Evolutionary conservation across 2,888 invertebrate genomes (phyloP).

Genomic region (Aelia acuminata): DNA sequence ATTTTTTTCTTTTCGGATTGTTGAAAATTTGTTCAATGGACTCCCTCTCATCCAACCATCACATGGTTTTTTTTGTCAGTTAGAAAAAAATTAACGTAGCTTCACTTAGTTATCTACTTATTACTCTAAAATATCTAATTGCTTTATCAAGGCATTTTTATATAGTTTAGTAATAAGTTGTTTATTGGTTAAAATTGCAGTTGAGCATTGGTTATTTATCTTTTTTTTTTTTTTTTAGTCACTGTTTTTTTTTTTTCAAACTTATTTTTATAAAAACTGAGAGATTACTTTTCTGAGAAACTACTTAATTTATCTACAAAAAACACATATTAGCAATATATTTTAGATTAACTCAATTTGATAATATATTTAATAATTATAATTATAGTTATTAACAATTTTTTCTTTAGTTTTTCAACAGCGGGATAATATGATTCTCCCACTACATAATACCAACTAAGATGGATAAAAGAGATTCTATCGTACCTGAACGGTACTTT

Average conservation of each 20-base stretch:
- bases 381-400: conserved; percentile 1
- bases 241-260: not conserved
- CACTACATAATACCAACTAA: not conserved
- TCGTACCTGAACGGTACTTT: conserved; percentile 17
- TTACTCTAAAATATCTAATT: too few relatives aligned
- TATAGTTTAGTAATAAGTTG: too few relatives aligned
- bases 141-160: too few relatives aligned
- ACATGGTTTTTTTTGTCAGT: not conserved
- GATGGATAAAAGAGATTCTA: conserved; percentile 16
- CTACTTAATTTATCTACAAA: not conserved
- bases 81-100: not conserved
- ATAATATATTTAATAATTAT: not conserved
- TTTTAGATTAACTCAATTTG: not conserved
- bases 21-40: not conserved
- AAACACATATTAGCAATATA: not conserved
- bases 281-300: not conserved
- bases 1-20: not conserved
- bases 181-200: too few relatives aligned
- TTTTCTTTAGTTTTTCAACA: conserved; percentile 3
- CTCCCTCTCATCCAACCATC: not conserved
- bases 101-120: not conserved
- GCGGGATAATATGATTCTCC: conserved; percentile 6
- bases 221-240: too few relatives aligned
- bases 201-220: too few relatives aligned
- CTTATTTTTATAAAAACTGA: not conserved